phyloP scores from a whole-genome alignment of 2,797 vertebrate species.

The Crypturellus tataupa region DNA sequence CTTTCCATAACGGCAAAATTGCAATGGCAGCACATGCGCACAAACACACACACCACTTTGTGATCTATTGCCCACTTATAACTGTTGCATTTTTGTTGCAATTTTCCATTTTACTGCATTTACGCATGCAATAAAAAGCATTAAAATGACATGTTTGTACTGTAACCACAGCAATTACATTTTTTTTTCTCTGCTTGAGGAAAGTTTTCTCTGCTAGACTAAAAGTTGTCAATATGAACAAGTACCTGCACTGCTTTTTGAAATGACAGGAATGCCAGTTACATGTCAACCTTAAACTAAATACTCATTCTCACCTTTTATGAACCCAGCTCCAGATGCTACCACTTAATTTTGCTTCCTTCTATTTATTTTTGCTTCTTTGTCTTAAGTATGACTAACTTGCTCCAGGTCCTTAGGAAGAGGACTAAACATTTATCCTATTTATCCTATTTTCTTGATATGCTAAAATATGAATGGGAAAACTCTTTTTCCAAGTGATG shows the following conservation, averaged over 20 bases:
- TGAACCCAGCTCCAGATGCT: background rate
- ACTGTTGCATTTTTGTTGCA: background rate
- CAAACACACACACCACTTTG: background rate
- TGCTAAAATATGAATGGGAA: background rate
- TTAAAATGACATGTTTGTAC: slow-evolving; percentile 33
- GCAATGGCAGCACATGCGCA: background rate
- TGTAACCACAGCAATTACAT: slow-evolving; percentile 7
- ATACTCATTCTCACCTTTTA: background rate
- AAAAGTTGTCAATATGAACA: background rate
- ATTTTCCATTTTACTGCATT: too few relatives aligned
- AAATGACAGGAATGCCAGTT: background rate
- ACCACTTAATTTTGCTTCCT: background rate
- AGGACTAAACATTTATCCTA: background rate
- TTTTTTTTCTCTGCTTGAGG: background rate
- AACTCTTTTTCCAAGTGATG: background rate
- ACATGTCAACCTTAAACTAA: background rate
- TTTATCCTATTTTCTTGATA: background rate
- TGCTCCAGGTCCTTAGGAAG: background rate
- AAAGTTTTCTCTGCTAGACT: background rate
- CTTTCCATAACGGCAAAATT: background rate
- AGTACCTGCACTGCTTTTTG: background rate
- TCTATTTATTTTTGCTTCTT: background rate
- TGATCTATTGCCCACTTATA: background rate
- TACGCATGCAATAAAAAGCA: background rate
- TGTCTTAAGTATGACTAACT: background rate